Evolutionary conservation across 1,140 invertebrate genomes (phyloP), one percentile per base, ranked within the genome.

Genomic region (Dendroctonus valens): DNA sequence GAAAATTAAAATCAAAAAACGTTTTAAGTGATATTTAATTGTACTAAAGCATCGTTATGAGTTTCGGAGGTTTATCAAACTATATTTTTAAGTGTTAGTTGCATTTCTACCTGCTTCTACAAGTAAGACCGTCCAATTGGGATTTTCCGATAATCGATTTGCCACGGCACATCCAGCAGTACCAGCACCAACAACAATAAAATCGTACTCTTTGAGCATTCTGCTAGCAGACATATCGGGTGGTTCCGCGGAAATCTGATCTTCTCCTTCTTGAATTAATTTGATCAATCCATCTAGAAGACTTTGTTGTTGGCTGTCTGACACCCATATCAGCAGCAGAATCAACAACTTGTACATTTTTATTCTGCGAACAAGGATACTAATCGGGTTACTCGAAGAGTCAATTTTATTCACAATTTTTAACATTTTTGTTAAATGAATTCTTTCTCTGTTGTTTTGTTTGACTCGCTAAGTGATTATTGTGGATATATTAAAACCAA

Each of bases 141-240:
- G 52, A 46, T 80, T 74, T 72, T 86, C 84, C 0, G 81, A 78
- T 7, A 85, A 68, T 58, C 89, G 76, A 64, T 79, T 83, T 0
- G 89, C 88, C 11, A 91, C 49, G 1, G 87, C 83, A 49, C 83
- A 83, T 41, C 89, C 89, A 2, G 87, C 86, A 0, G 87, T 86
- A 41, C 89, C 89, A 7, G 79, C 79, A 0, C 85, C 85, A 0
- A 82, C 82, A 0, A 84, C 75, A 3, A 86, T 80, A 59, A 86
- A 85, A 64, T 86, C 85, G 62, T 85, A 86, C 37, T 79, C 74
- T 0, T 83, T 77, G 44, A 80, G 79, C 3, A 85, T 78, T 5
- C 59, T 26, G 59, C 71, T 42, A 0, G 65, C 15, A 5, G 58
- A 70, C 39, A 70, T 67, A 41, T 76, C 75, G 6, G 54, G 42